Base-by-base conservation (phyloP, 1,140 invertebrate genomes). In the Cardiocondyla obscurior region DNA sequence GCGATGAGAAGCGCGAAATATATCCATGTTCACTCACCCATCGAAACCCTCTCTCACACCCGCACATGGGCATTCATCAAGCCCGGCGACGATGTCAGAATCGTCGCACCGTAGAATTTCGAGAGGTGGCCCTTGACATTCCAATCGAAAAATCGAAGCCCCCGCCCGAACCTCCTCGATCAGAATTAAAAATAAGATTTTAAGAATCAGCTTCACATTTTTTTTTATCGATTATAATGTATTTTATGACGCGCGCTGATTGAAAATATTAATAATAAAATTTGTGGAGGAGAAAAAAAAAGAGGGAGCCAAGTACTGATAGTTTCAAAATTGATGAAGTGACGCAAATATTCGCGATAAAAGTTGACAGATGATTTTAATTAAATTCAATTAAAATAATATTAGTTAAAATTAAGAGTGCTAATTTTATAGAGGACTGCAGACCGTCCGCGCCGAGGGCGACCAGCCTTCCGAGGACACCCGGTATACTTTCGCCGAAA, bases 401-500 rank as follows among this genome's bases (percentile, higher is more conserved):
- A 19, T 19, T 49, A 30, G 3, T 19, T 33, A 19, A n/a, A 51
- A 8, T 22, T 14, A 3, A 39, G 16, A 60, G 19, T 36, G 33
- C 42, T 42, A 42, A 42, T 39, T 62, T 62, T 39, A 33, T 19
- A 19, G 8, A n/a, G 22, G 0, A 12, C n/a, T 12, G 10, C 42
- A 42, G 14, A 8, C 36, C n/a, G n/a, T 1, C 36, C 3, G 2
- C 12, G 16, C 0, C 14, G 44, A 46, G 44, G 44, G 14, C 16
- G 44, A 46, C 16, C 44, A n/a, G 14, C 44, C 3, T 46, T 3
- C 70, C 86, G 85, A 90, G 89, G 88, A 88, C 90, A 86, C 89
- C 90, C 87, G 85, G 89, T 91, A 91, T 87, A 83, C 83, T 81
- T 87, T 90, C 84, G 83, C 89, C 90, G 83, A 91, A 91, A 91